Conservation (phyloP, 37 sponge, comb jelly and placozoan genomes). For the Amphimedon queenslandica region DNA sequence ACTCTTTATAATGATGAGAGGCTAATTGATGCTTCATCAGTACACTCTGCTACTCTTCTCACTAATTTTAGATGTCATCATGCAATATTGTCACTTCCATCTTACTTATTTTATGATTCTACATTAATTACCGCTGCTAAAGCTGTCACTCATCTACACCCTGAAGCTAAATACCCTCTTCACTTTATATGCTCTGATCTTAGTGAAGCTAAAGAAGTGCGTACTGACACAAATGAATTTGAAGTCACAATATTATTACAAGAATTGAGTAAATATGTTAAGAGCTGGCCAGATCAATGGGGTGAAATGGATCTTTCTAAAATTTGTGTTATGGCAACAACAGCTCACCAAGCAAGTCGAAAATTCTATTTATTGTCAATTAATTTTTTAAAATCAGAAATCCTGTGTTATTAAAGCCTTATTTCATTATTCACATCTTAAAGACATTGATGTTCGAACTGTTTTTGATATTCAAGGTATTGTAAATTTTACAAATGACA, state of each 20-base stretch:
- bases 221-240: background rate
- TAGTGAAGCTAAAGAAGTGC: background rate
- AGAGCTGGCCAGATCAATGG: slow-evolving; percentile 48
- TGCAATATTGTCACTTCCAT: slow-evolving; percentile 47
- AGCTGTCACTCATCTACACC: background rate
- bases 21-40: no score
- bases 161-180: slow-evolving; percentile 21
- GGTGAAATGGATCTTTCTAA: slow-evolving; percentile 8
- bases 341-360: slow-evolving; percentile 48
- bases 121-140: slow-evolving; percentile 9
- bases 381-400: background rate
- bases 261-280: slow-evolving; percentile 11
- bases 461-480: background rate
- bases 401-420: background rate
- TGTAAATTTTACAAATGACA: background rate
- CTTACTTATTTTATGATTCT: slow-evolving; percentile 59
- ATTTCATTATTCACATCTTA: background rate
- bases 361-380: no score
- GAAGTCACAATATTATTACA: slow-evolving; percentile 35
- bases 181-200: slow-evolving; percentile 25
- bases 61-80: slow-evolving; percentile 63
- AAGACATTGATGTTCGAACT: background rate
- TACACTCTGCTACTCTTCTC: slow-evolving; percentile 17
- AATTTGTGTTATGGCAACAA: slow-evolving; percentile 51
- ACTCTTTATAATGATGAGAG: no score